Conservation (phyloP, 2,113 vertebrate species). For the Lamprologus lemairii region DNA sequence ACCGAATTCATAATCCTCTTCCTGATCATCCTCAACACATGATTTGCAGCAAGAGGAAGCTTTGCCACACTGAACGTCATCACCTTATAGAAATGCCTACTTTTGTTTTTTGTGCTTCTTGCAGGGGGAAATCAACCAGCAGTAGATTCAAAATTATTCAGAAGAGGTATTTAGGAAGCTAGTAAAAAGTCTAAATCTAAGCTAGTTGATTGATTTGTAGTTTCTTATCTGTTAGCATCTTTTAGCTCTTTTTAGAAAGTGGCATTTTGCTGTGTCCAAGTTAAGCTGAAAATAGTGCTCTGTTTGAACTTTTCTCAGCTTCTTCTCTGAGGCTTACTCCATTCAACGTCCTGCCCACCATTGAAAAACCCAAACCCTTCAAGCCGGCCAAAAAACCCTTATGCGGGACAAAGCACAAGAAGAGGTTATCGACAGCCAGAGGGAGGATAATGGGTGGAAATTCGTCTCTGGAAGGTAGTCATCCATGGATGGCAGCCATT, state of each 20-base stretch:
- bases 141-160: neutral
- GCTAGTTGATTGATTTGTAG: neutral
- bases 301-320: slow-evolving; percentile 4
- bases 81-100: neutral
- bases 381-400: neutral
- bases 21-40: neutral
- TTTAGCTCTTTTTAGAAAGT: neutral
- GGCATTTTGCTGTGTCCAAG: neutral
- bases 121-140: neutral
- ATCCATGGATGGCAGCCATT: slow-evolving; percentile 90
- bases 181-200: neutral
- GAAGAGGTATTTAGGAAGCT: slow-evolving; percentile 5
- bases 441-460: slow-evolving; percentile 82
- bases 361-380: neutral
- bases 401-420: slow-evolving; percentile 85
- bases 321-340: neutral
- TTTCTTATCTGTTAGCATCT: neutral
- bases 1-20: neutral
- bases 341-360: neutral
- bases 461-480: slow-evolving; percentile 78
- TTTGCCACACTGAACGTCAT: neutral
- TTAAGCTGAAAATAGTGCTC: neutral
- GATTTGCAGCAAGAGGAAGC: neutral
- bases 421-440: slow-evolving; percentile 62
- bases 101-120: neutral